These are phyloP conservation scores for Zaprionus africanus DNA, from an alignment of 1,140 invertebrate genomes.

Conservation along the genomic window DNA sequence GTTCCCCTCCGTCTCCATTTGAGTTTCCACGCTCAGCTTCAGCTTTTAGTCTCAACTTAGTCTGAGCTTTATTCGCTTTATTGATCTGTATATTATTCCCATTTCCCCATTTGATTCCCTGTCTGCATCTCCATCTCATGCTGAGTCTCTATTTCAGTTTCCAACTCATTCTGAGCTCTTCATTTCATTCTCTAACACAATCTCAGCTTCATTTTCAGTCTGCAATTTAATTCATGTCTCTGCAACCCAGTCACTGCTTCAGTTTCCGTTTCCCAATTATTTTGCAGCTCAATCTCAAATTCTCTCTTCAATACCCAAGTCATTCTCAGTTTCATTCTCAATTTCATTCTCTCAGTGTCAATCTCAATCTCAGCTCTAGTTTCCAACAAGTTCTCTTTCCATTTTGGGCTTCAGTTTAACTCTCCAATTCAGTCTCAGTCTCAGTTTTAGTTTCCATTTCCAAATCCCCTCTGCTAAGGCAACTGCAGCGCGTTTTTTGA, in stretches of 20 bases:
- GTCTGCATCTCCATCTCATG: neutral
- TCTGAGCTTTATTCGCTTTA: too few relatives aligned
- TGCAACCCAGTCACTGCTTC: too few relatives aligned
- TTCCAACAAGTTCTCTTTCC: too few relatives aligned
- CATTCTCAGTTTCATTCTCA: too few relatives aligned
- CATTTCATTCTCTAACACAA: neutral
- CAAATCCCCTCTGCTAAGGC: neutral
- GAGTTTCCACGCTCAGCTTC: neutral
- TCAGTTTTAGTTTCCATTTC: neutral
- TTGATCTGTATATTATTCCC: neutral
- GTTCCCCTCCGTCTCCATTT: neutral
- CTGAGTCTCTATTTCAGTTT: neutral
- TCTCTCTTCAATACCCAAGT: too few relatives aligned
- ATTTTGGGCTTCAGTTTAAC: too few relatives aligned
- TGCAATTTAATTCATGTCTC: too few relatives aligned
- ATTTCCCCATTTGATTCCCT: neutral
- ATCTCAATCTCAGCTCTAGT: too few relatives aligned
- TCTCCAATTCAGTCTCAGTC: neutral
- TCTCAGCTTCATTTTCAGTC: neutral
- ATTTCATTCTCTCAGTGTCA: too few relatives aligned
- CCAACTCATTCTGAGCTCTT: neutral
- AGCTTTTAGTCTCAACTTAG: neutral
- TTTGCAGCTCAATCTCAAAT: too few relatives aligned
- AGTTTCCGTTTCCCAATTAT: too few relatives aligned
- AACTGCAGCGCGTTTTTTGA: neutral